Evolutionary conservation across 2,113 vertebrate genomes (phyloP).

Genomic region (Saguinus imperator): DNA sequence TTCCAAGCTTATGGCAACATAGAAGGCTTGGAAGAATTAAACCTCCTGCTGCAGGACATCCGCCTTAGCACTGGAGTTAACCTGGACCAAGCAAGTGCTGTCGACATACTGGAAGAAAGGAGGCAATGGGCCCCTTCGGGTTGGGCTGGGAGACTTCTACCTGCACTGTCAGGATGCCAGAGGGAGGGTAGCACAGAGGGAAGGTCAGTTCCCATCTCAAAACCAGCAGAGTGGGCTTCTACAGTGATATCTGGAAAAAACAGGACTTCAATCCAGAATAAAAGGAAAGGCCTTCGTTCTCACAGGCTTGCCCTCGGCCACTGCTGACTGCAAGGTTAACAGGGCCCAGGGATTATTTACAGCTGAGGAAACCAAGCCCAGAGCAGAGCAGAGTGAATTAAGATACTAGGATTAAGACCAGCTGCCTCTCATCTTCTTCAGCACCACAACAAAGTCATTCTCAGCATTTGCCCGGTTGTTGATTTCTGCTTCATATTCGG

Average conservation of each 20-base stretch:
- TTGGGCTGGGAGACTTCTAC: background rate
- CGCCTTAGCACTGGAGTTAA: slow-evolving; percentile 81
- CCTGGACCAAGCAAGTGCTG: slow-evolving; percentile 77
- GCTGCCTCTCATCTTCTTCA: too few species aligned
- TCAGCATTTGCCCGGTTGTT: too few species aligned
- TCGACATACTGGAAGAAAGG: slow-evolving; percentile 80
- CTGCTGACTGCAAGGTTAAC: background rate
- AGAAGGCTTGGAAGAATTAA: slow-evolving; percentile 79
- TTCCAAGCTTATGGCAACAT: slow-evolving; percentile 76
- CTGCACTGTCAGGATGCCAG: background rate
- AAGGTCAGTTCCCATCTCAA: background rate
- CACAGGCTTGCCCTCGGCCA: background rate
- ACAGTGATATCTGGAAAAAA: background rate
- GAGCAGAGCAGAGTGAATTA: background rate
- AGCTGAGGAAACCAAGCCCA: background rate
- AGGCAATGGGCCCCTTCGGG: background rate
- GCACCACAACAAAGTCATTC: too few species aligned
- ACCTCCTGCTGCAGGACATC: slow-evolving; percentile 77
- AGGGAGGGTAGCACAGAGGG: background rate
- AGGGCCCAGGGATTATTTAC: background rate
- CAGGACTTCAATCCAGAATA: background rate
- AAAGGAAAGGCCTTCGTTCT: background rate
- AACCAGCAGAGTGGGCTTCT: background rate
- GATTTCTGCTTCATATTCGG: too few species aligned
- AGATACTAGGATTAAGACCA: background rate